Evolutionary conservation across 2,888 invertebrate genomes (phyloP).

Genomic region (Elysia crispata): DNA sequence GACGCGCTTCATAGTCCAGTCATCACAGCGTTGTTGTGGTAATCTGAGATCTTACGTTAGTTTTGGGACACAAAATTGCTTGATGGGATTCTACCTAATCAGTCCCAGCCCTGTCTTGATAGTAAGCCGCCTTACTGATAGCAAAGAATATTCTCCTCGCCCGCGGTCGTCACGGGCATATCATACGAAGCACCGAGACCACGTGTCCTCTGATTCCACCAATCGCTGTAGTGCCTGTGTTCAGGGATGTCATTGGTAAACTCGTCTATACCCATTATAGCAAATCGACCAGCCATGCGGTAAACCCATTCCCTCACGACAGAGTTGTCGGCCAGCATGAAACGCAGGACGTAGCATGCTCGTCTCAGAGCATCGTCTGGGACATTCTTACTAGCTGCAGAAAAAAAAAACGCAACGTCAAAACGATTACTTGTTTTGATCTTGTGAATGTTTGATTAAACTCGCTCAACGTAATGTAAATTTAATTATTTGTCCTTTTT

Average conservation of each 20-base stretch:
- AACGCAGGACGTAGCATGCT: constrained; percentile 69
- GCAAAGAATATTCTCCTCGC: constrained; percentile 67
- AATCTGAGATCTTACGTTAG: no score
- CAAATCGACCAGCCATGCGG: constrained; percentile 63
- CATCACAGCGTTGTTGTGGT: no score
- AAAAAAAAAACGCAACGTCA: no score
- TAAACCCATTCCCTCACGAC: constrained; percentile 63
- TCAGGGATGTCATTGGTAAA: constrained; percentile 63
- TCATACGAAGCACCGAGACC: constrained; percentile 62
- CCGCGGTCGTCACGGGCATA: constrained; percentile 61
- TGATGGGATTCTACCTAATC: background rate
- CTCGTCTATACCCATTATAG: constrained; percentile 59
- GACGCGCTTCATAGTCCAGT: no score
- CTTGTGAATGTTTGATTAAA: no score
- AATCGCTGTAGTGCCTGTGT: constrained; percentile 55
- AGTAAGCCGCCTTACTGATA: constrained; percentile 49
- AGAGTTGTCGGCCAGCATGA: constrained; percentile 64
- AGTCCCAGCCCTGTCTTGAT: no score
- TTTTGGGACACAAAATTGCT: background rate
- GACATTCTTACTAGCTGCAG: constrained; percentile 57
- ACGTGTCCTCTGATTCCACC: constrained; percentile 56
- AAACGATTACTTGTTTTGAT: no score
- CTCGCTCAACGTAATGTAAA: no score
- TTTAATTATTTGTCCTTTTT: no score
- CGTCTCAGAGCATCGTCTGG: constrained; percentile 63